Evolutionary conservation across 2,797 vertebrate species (phyloP), one percentile per base, ranked within the genome.

Genomic region (Typhlichthys eigenmanni): DNA sequence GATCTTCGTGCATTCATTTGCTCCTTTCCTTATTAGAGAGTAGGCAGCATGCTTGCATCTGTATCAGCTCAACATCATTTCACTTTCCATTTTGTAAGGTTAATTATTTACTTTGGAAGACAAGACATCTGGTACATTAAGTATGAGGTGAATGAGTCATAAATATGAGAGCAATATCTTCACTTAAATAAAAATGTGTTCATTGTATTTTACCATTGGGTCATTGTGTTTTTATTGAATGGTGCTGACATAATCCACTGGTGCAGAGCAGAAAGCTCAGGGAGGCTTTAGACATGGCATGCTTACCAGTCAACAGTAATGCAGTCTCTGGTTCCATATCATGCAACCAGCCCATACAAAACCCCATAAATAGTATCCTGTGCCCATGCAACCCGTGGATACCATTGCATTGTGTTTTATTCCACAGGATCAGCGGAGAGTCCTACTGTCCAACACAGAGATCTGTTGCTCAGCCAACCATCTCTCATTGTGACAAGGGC

Each of bases 1-100:
- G 72, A 74, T 46, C 60, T 62, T 60, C 75, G 81, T 47, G 60
- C 87, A 0, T 91, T 87, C 58, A 54, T 92, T 72, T 91, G 87
- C 79, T 89, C 86, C 47, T 79, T 68, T 48, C 61, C 79, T 38
- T 2, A 55, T 47, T 24, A 76, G 13, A 16, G 13, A 50, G 14
- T 3, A 12, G 3, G 5, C 8, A 68, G 29, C 63, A 51, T 4
- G 24, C 3, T 29, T 29, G 24, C 24, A 29, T 29, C 24, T 29
- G 24, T 29, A 29, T 4, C n/a, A 8, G 1, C 2, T 52, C 59
- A 24, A 6, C 13, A 58, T 45, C 13, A 3, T 19, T 11, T n/a
- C 34, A 16, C 7, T 16, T 19, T 14, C 17, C 8, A 19, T 17
- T 50, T 50, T 50, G 49, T 17, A 17, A 50, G 16, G 8, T 14